Base-by-base conservation (phyloP, 2,888 invertebrate genomes). In the Cataglyphis rosenhaueri region DNA sequence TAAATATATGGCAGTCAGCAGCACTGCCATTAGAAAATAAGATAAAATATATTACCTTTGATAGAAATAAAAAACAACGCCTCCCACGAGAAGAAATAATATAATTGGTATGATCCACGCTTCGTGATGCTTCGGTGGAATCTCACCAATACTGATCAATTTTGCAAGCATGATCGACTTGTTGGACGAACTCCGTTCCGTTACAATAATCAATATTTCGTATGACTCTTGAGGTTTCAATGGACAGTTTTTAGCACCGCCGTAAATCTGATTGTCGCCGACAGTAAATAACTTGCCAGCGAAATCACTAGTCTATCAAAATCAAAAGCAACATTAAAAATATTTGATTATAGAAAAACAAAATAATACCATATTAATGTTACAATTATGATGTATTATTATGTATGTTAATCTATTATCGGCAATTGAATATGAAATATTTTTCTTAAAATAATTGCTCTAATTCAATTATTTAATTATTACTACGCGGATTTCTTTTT, bases 221-320 rank as follows among this genome's bases (percentile, higher is more conserved):
- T 92, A 92, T 10, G 71, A 84, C 15, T 87, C 78, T 15, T 84
- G 64, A 4, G 88, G 61, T 32, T 86, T 84, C 4, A 92, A 78
- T 0, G 83, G 81, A 29, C 90, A 90, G 68, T 91, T 91, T 25
- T 21, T 84, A 0, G 57, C 85, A 6, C 55, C 70, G 9, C 62
- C 81, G 25, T 89, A 86, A 6, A 70, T 9, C 15, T 57, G 25
- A n/a, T 87, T 79, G 57, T 91, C 87, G 9, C 92, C 92, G 10
- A 92, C 81, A 3, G 3, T 75, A n/a, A 92, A 88, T 25, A 64
- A 66, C 29, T 68, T 83, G 5, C 84, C 84, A 25, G 82, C 85
- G 0, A 73, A 84, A 3, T 64, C 15, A 38, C 71, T 48, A 2
- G 88, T 87, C 85, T 91, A 61, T 9, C 55, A 57, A 10, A 32